Percentiles rank a stretch among this genome's conserved stretches.
phyloP scores from a whole-genome alignment of 1,140 invertebrate species.

The Dreissena polymorpha region DNA sequence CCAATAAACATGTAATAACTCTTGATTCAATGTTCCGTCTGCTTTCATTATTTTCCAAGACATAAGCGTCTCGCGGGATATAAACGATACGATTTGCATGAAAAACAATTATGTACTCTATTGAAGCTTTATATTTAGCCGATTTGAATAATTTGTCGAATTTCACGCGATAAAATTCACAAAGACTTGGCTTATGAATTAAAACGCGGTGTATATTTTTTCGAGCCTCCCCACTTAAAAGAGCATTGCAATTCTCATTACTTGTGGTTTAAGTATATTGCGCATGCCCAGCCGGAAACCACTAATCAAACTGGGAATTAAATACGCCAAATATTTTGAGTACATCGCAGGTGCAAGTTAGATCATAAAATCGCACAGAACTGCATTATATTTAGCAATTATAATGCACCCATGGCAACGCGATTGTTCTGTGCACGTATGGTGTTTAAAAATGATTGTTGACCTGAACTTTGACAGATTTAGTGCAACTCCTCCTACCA shows the following conservation, averaged over 20 bases:
- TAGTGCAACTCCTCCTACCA: too few species aligned
- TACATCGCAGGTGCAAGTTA: too few species aligned
- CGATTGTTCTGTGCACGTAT: too few species aligned
- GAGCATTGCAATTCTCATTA: not conserved
- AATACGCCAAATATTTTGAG: too few species aligned
- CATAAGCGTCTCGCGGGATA: constrained; percentile 35
- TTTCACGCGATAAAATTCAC: not conserved
- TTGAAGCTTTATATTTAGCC: constrained; percentile 42
- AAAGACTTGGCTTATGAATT: not conserved
- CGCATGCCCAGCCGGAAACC: constrained; percentile 1
- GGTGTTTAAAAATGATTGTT: too few species aligned
- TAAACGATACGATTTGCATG: constrained; percentile 44
- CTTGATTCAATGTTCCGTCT: constrained; percentile 35
- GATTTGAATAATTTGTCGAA: constrained; percentile 50
- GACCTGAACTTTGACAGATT: too few species aligned
- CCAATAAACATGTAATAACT: constrained; percentile 33
- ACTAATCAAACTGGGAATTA: too few species aligned
- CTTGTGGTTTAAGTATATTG: not conserved
- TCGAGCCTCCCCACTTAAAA: constrained; percentile 39
- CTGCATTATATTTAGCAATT: too few species aligned
- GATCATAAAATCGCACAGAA: too few species aligned
- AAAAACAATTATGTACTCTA: constrained; percentile 51
- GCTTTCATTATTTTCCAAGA: constrained; percentile 46
- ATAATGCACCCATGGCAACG: too few species aligned
- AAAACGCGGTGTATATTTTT: too few species aligned